Percentiles rank a stretch among this genome's conserved stretches.
phyloP scores from a whole-genome alignment of 2,888 invertebrate species.

The Clitarchus hookeri region DNA sequence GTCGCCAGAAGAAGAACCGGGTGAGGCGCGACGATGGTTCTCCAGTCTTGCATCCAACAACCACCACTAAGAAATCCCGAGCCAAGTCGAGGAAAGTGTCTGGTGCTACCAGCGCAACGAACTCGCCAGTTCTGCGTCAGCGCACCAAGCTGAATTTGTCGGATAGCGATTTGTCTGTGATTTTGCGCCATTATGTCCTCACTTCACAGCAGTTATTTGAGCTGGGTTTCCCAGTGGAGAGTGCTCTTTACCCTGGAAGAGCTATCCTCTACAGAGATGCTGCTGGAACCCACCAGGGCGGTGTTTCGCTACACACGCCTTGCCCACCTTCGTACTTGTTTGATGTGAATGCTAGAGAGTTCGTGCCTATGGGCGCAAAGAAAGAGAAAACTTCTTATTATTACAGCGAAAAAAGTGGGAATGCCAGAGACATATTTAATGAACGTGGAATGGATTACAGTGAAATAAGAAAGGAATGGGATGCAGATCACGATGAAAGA shows the following conservation, averaged over 20 bases:
- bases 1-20: slow-evolving; percentile 61
- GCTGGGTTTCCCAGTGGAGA: slow-evolving; percentile 74
- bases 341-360: slow-evolving; percentile 71
- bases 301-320: slow-evolving; percentile 51
- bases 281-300: slow-evolving; percentile 46
- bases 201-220: slow-evolving; percentile 65
- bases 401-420: slow-evolving; percentile 27
- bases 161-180: slow-evolving; percentile 61
- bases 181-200: slow-evolving; percentile 66
- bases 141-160: slow-evolving; percentile 55
- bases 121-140: slow-evolving; percentile 51
- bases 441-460: slow-evolving; percentile 39
- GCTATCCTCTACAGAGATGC: slow-evolving; percentile 65
- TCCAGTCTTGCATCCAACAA: slow-evolving; percentile 41
- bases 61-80: slow-evolving; percentile 45
- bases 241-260: slow-evolving; percentile 62
- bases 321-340: slow-evolving; percentile 50
- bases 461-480: slow-evolving; percentile 45
- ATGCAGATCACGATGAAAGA: slow-evolving; percentile 44
- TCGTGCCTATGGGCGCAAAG: slow-evolving; percentile 59
- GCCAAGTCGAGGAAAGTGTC: slow-evolving; percentile 42
- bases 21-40: slow-evolving; percentile 45
- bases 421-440: neutral
- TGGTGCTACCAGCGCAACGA: slow-evolving; percentile 19
- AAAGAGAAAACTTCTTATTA: slow-evolving; percentile 22